Conservation (phyloP, 2,888 invertebrate species). For the Dynastes maya region DNA sequence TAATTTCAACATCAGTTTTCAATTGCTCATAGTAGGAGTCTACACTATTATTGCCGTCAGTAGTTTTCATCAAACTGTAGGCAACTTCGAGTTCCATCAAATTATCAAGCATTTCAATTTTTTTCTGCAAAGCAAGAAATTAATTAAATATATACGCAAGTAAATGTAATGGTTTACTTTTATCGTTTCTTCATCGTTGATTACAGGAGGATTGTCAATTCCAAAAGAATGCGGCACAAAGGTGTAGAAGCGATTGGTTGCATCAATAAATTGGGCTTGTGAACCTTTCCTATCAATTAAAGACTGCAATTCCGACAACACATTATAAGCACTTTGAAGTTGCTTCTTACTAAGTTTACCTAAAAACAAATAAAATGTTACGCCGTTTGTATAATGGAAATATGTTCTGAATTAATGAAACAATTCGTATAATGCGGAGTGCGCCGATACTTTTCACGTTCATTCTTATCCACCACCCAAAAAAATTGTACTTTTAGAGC, state of each 20-base stretch:
- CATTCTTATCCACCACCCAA: too few relatives aligned
- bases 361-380: constrained; percentile 43
- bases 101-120: constrained; percentile 91
- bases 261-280: constrained; percentile 79
- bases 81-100: constrained; percentile 96
- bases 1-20: constrained; percentile 84
- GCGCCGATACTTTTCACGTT: too few relatives aligned
- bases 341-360: constrained; percentile 93
- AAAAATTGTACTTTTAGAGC: too few relatives aligned
- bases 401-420: too few relatives aligned
- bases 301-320: constrained; percentile 81
- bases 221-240: constrained; percentile 97
- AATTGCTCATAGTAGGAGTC: constrained; percentile 92
- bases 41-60: constrained; percentile 70
- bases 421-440: too few relatives aligned
- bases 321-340: constrained; percentile 87
- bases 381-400: neutral
- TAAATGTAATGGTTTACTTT: constrained; percentile 66
- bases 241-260: constrained; percentile 95
- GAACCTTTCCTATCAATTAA: constrained; percentile 72
- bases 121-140: constrained; percentile 69
- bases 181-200: constrained; percentile 85
- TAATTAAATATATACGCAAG: neutral
- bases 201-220: constrained; percentile 83
- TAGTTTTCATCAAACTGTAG: constrained; percentile 85